Base-by-base conservation (phyloP, 2,797 vertebrate genomes). In the Limosa lapponica region DNA sequence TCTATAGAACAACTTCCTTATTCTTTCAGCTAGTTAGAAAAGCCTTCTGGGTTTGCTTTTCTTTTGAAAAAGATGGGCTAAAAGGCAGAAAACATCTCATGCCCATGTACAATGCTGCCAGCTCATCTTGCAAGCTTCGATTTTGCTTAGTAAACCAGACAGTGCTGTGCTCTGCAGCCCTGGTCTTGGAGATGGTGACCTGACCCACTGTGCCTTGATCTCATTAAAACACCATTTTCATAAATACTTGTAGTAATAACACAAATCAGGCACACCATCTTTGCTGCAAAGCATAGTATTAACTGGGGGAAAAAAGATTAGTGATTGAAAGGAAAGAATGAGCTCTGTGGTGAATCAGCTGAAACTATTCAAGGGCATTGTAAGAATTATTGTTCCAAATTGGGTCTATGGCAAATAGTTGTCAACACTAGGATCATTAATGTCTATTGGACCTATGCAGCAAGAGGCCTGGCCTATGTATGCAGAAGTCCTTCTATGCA, bases 181-280 rank as follows among this genome's bases (percentile, higher is more conserved):
- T 72, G 78, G n/a, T 41, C 78, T 93, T 89, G 49, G n/a, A 89
- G 36, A 22, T 66, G 49, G 14, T 28, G 46, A 88, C 44, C 49
- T 72, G 59, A 58, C 66, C 65, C 62, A 51, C 54, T 82, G 66
- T 77, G 57, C 36, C 20, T 95, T 91, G 61, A 93, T 92, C 77
- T 88, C 81, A 65, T 92, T 93, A 90, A 94, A 80, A 36, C 30
- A 44, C 20, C 4, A 28, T 96, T 73, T 93, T 86, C 91, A 77
- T 95, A 91, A 95, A 97, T 90, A 89, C 57, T 78, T 91, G 49
- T 34, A 82, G 57, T 91, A 89, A 92, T 89, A 91, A 66, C 85
- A 88, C 48, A 87, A 95, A 88, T 93, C 54, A 84, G 43, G 22
- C 57, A 88, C 39, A 62, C 20, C 57, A 66, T 74, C 62, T 96